phyloP scores from a whole-genome alignment of 2,797 vertebrate species.

The Crenichthys baileyi region DNA sequence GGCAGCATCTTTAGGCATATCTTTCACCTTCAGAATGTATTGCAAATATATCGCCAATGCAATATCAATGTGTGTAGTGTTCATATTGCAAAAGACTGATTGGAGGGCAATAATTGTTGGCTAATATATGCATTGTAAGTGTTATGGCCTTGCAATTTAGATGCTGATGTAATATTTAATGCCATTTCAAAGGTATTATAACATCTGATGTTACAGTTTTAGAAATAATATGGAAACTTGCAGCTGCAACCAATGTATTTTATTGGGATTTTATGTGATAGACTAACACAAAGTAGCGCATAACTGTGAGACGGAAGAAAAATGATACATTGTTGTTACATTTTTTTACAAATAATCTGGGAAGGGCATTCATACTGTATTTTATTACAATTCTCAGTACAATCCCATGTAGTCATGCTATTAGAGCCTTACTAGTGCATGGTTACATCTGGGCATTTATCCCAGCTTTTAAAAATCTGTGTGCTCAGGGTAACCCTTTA shows the following conservation, averaged over 20 bases:
- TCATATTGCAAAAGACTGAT: background rate
- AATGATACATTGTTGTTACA: background rate
- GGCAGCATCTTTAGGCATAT: background rate
- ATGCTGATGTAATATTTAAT: background rate
- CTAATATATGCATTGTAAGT: background rate
- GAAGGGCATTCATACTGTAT: background rate
- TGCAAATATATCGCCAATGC: background rate
- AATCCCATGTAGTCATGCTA: background rate
- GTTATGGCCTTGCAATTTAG: background rate
- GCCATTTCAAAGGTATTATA: background rate
- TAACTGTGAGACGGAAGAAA: background rate
- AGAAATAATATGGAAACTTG: background rate
- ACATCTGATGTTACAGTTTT: background rate
- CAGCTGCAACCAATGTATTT: background rate
- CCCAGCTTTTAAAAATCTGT: background rate
- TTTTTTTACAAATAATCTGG: background rate
- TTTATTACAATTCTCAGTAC: background rate
- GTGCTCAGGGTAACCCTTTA: background rate
- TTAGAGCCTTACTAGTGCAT: background rate
- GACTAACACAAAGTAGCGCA: background rate
- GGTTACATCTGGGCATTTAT: background rate
- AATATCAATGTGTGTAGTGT: background rate
- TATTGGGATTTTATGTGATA: background rate
- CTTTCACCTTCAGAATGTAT: background rate
- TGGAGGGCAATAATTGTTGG: background rate